Conservation (phyloP, 2,888 invertebrate genomes). For the Phasia obesa region DNA sequence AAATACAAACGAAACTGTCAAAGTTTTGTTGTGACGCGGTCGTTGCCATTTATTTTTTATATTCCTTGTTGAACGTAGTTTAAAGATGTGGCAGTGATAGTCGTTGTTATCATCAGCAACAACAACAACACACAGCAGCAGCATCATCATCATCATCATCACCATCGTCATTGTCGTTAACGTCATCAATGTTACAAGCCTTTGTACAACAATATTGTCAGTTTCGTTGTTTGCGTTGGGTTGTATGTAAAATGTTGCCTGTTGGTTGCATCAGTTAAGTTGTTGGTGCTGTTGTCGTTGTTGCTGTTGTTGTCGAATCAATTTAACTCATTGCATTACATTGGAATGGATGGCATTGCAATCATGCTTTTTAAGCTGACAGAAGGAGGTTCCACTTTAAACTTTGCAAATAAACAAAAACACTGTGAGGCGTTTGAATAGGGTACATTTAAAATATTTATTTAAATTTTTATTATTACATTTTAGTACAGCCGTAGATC, state of each 20-base stretch:
- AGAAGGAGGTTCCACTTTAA: constrained; percentile 65
- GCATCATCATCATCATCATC: not conserved
- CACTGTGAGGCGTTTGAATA: constrained; percentile 18
- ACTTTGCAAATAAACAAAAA: constrained; percentile 28
- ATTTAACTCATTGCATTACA: constrained; percentile 66
- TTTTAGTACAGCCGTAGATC: not conserved
- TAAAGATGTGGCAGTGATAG: constrained; percentile 48
- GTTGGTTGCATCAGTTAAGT: constrained; percentile 50
- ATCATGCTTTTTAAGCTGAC: constrained; percentile 64
- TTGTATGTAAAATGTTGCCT: constrained; percentile 38
- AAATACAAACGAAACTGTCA: constrained; percentile 23
- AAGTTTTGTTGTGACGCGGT: constrained; percentile 66
- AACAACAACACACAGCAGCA: constrained; percentile 19
- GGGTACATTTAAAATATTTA: not conserved
- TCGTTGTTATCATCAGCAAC: constrained; percentile 34
- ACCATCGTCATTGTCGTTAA: constrained; percentile 13
- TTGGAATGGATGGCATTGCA: constrained; percentile 66
- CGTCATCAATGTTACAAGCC: constrained; percentile 34
- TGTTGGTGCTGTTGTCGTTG: constrained; percentile 4
- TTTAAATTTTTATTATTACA: no score
- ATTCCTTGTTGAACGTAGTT: constrained; percentile 51
- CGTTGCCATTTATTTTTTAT: constrained; percentile 66
- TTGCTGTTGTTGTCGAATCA: constrained; percentile 63
- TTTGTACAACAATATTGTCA: constrained; percentile 24
- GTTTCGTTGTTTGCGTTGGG: constrained; percentile 23